phyloP scores from a whole-genome alignment of 2,797 vertebrate genomes.

The Pseudochromis fuscus region DNA sequence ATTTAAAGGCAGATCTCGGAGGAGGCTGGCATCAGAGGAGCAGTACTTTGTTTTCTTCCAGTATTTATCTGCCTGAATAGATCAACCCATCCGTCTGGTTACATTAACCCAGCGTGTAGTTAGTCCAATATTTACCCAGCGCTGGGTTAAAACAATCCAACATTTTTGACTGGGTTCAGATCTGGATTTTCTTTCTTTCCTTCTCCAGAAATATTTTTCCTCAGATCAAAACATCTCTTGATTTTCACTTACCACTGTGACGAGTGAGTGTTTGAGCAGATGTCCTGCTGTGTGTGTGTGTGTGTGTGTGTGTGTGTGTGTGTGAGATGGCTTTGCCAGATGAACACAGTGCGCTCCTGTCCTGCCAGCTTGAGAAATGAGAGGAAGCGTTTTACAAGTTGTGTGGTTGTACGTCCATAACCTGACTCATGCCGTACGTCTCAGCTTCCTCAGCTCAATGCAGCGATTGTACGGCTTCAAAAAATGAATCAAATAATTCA shows the following conservation, averaged over 20 bases:
- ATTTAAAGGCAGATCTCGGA: too few species aligned
- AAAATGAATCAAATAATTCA: background rate
- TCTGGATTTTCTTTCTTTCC: slow-evolving; percentile 26
- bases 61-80: too few species aligned
- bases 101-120: too few species aligned
- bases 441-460: slow-evolving; percentile 22
- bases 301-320: slow-evolving; percentile 22
- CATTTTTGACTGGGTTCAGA: too few species aligned
- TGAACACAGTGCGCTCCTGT: slow-evolving; percentile 42
- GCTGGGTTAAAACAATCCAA: too few species aligned
- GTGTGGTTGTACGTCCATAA: slow-evolving; percentile 51
- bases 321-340: slow-evolving; percentile 59
- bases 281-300: slow-evolving; percentile 38
- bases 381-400: slow-evolving; percentile 71
- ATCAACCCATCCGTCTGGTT: too few species aligned
- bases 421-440: slow-evolving; percentile 19
- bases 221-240: slow-evolving; percentile 62
- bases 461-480: background rate
- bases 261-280: slow-evolving; percentile 59
- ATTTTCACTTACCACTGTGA: slow-evolving; percentile 48
- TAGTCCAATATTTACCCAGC: too few species aligned
- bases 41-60: too few species aligned
- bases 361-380: slow-evolving; percentile 62
- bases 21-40: too few species aligned
- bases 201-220: slow-evolving; percentile 33